Conservation (phyloP, 2,888 invertebrate genomes). For the Mesodorylaimus sp. region DNA sequence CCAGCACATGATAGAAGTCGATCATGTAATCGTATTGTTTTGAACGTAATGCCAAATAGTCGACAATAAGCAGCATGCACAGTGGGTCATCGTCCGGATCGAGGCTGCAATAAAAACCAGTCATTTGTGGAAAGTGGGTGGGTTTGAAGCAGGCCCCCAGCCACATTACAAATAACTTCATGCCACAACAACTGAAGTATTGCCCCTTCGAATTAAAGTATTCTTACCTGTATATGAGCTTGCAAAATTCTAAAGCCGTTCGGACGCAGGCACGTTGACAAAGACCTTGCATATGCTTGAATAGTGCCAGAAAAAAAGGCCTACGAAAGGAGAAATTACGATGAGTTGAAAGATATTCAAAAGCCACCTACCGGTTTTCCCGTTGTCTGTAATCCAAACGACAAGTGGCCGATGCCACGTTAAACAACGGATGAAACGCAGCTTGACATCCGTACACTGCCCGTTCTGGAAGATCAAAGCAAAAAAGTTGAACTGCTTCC, state of each 20-base stretch:
- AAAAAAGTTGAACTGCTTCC: background rate
- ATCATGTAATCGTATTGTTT: constrained; percentile 54
- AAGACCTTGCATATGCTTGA: constrained; percentile 57
- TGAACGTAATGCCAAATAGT: constrained; percentile 57
- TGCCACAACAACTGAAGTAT: too few species aligned
- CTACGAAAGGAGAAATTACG: constrained; percentile 34
- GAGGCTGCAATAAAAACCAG: constrained; percentile 36
- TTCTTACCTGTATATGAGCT: constrained; percentile 47
- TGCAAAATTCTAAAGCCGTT: constrained; percentile 69
- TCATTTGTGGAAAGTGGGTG: too few species aligned
- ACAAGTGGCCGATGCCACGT: constrained; percentile 51
- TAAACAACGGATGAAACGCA: constrained; percentile 59
- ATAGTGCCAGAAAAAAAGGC: constrained; percentile 56
- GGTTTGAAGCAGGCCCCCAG: too few species aligned
- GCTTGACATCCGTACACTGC: constrained; percentile 57
- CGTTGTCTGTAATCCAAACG: constrained; percentile 56
- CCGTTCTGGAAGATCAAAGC: constrained; percentile 40
- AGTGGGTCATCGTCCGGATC: constrained; percentile 57
- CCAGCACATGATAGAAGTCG: constrained; percentile 35
- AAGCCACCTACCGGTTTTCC: constrained; percentile 48
- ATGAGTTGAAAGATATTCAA: constrained; percentile 3
- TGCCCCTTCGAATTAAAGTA: too few species aligned
- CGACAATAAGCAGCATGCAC: constrained; percentile 54
- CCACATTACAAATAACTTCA: too few species aligned
- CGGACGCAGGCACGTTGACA: constrained; percentile 60